Percentiles rank a stretch among this genome's conserved stretches.
These are phyloP conservation scores for Ameiurus melas DNA, from an alignment of 2,113 vertebrate genomes.

Conservation along the genomic window DNA sequence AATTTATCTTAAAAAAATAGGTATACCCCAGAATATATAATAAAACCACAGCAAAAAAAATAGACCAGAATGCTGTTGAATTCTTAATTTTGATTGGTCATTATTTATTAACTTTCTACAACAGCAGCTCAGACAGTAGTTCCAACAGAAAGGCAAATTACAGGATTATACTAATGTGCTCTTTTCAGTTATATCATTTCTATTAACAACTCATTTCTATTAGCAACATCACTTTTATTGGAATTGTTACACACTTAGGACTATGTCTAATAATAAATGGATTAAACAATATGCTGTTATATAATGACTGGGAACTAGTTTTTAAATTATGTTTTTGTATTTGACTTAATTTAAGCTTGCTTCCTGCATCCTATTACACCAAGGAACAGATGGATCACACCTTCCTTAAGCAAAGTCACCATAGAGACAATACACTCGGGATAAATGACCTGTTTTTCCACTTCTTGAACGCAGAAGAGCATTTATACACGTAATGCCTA, in stretches of 20 bases:
- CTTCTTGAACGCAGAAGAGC: conserved; percentile 2
- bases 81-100: neutral
- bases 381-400: conserved; percentile 7
- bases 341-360: neutral
- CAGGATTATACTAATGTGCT: neutral
- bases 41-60: neutral
- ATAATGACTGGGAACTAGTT: neutral
- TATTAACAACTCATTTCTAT: neutral
- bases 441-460: conserved; percentile 18
- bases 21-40: neutral
- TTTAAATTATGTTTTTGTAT: neutral
- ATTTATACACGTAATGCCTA: neutral
- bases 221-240: neutral
- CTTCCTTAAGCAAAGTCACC: conserved; percentile 28
- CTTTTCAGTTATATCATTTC: neutral
- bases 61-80: neutral
- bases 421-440: conserved; percentile 33
- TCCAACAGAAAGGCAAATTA: neutral
- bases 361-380: conserved; percentile 8
- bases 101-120: neutral
- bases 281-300: neutral
- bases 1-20: no score
- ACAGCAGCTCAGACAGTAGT: neutral
- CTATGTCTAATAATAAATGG: neutral
- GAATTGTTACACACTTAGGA: neutral